Conservation (phyloP, 2,888 invertebrate genomes). For the Pammene fasciana region DNA sequence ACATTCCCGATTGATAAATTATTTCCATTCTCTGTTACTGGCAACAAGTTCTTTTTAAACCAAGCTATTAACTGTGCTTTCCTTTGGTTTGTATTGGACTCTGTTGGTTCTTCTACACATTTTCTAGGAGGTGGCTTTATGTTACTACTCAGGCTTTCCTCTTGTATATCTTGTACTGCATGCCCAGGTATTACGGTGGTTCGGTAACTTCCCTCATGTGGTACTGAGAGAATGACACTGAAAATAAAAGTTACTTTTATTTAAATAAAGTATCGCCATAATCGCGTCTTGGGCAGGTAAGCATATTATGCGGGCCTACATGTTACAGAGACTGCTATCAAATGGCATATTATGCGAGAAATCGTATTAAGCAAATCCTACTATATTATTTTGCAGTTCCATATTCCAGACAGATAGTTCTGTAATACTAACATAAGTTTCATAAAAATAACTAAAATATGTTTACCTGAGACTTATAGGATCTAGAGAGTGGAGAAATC, state of each 20-base stretch:
- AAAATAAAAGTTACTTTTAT: conserved; percentile 52
- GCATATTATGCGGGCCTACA: no score
- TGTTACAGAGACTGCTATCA: no score
- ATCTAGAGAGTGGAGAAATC: conserved; percentile 70
- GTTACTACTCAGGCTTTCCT: conserved; percentile 46
- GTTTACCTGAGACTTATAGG: conserved; percentile 67
- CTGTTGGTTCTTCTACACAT: conserved; percentile 37
- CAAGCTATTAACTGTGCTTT: conserved; percentile 64
- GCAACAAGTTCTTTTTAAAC: conserved; percentile 67
- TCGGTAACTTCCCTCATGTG: conserved; percentile 54
- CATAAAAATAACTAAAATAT: not conserved
- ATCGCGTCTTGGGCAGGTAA: no score
- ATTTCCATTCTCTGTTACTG: conserved; percentile 61
- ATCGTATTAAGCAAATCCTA: no score
- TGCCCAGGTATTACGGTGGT: conserved; percentile 68
- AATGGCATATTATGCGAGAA: no score
- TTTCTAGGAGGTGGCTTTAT: conserved; percentile 51
- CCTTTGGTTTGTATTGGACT: conserved; percentile 50
- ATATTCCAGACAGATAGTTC: no score
- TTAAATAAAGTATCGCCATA: no score
- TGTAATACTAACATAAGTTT: not conserved
- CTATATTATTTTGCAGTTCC: no score
- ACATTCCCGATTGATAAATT: conserved; percentile 67
- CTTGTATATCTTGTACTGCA: conserved; percentile 59
- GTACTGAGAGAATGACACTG: conserved; percentile 67